Base-by-base conservation (phyloP, 1,140 invertebrate genomes). In the Nephotettix cincticeps region DNA sequence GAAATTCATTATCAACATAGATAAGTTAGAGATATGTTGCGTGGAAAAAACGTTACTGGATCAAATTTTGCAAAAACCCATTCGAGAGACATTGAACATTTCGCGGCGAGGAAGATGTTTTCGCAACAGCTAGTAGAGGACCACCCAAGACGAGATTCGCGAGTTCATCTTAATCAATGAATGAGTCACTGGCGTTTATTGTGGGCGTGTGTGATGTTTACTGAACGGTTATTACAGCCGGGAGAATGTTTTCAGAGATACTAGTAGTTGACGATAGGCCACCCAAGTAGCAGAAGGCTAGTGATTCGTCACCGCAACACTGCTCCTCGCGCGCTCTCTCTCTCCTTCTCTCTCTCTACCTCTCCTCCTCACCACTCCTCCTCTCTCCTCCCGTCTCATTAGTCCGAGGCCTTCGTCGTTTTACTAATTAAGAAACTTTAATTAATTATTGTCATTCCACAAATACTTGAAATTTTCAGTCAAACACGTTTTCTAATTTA, bases 141-240 rank as follows among this genome's bases (percentile, higher is more conserved):
- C 64, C 64, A 67, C 64, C 64, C 64, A 67, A 67, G 64, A 45
- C 40, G 64, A 32, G 64, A 67, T 43, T 67, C 64, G 64, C 64
- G 30, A 67, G 32, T 67, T 43, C 64, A 67, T 67, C 64, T 67
- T 67, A 67, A 67, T 67, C 64, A 67, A 67, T 67, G 64, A 67
- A 67, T 67, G 64, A 67, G 64, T 67, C 64, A 67, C 64, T 67
- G 40, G 64, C 64, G 64, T 67, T 67, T 67, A 67, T 43, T 21
- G 64, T 67, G 64, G 64, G 64, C 64, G 64, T 67, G 64, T 67
- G 40, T 67, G 64, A 67, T 67, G 64, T 67, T 67, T 67, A 67
- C 64, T 67, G 64, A 67, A 67, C 64, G 40, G 64, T 67, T 67
- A 67, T 67, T 67, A 67, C 64, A 40, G 36, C 21, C 32, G 23